A percentile compares a stretch with the other conserved stretches of the same genome.
Conservation (phyloP, 2,113 vertebrate species). For the Coturnix japonica region DNA sequence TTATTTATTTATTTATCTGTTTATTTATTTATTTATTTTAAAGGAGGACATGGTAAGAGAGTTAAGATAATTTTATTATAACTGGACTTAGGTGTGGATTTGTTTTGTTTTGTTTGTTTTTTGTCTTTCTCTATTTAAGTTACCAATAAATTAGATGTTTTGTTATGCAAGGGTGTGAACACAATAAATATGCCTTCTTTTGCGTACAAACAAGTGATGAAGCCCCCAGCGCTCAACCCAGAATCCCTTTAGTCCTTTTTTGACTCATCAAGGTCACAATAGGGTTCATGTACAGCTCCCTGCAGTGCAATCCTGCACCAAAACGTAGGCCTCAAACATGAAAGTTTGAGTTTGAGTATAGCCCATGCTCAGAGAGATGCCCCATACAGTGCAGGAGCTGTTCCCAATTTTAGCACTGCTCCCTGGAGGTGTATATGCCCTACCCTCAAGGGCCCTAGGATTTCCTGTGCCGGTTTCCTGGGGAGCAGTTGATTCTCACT, state of each 20-base stretch:
- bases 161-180: neutral
- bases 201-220: neutral
- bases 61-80: neutral
- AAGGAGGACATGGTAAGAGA: neutral
- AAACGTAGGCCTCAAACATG: neutral
- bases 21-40: no score
- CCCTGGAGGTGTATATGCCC: neutral
- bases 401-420: fast-evolving
- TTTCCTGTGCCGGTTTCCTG: fast-evolving
- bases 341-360: neutral
- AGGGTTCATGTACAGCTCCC: neutral
- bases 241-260: fast-evolving
- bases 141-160: neutral
- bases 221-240: neutral
- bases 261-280: fast-evolving
- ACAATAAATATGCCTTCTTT: neutral
- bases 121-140: neutral
- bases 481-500: fast-evolving
- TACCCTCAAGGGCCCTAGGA: neutral
- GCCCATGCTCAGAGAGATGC: neutral
- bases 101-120: no score
- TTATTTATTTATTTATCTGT: no score
- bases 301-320: neutral
- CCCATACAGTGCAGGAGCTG: neutral
- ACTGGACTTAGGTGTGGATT: neutral